Conservation (phyloP, 2,888 invertebrate genomes). For the Hoplodrina ambigua region DNA sequence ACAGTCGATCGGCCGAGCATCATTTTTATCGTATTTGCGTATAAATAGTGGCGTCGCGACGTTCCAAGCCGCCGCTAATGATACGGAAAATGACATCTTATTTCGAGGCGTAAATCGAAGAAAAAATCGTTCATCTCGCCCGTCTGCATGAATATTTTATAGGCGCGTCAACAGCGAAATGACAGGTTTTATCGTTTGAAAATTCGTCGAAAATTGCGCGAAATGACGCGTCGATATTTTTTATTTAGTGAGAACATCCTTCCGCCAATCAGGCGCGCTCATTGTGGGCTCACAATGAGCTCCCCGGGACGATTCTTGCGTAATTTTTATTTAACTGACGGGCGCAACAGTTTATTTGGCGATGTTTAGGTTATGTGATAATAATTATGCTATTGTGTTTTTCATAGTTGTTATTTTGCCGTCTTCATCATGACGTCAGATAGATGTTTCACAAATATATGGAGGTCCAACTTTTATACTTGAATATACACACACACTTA, state of each 20-base stretch:
- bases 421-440: background rate
- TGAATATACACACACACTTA: no score
- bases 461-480: no score
- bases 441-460: no score
- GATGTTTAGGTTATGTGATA: slow-evolving; percentile 69
- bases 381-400: slow-evolving; percentile 36
- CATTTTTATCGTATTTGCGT: slow-evolving; percentile 90
- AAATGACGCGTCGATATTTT: slow-evolving; percentile 90
- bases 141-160: slow-evolving; percentile 90
- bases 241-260: slow-evolving; percentile 90
- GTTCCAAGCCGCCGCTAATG: slow-evolving; percentile 89
- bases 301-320: slow-evolving; percentile 84
- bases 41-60: slow-evolving; percentile 89
- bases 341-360: slow-evolving; percentile 85
- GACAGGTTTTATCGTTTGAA: slow-evolving; percentile 91
- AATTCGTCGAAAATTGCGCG: slow-evolving; percentile 89
- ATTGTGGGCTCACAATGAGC: slow-evolving; percentile 87
- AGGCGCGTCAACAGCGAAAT: slow-evolving; percentile 90
- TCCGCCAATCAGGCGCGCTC: slow-evolving; percentile 90
- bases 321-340: slow-evolving; percentile 88
- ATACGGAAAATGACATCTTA: slow-evolving; percentile 91
- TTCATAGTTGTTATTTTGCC: background rate
- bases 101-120: slow-evolving; percentile 90
- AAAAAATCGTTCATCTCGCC: slow-evolving; percentile 90
- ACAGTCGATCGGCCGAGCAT: slow-evolving; percentile 89